Evolutionary conservation across 35 echinoderm and acorn worm species (phyloP), one percentile per base, ranked within the genome.

Genomic region (Antedon bifida): DNA sequence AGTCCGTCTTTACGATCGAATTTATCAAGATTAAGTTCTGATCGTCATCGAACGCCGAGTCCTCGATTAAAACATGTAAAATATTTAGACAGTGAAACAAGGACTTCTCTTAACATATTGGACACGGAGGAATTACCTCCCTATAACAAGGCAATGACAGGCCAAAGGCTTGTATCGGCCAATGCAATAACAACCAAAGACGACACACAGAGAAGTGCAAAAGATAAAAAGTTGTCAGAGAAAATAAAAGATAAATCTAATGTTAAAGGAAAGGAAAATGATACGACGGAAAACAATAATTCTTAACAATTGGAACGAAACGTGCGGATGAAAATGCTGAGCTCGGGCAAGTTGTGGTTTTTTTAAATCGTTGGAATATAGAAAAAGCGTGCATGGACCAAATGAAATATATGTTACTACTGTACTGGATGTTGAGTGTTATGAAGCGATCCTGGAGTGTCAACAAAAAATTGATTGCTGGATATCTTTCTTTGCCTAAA

Each of bases 61-160:
- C 51, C 51, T 16, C 51, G 51, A 23, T 64, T 64, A 64, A 64
- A 64, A 64, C 9, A 26, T 19, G 10, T 26, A 19, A 19, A 16
- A 64, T 64, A 64, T 64, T 2, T 64, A 16, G 51, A 64, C 51
- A 64, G 51, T 23, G 51, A 16, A 2, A 64, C 51, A 64, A 64
- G 51, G 51, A 64, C 51, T 64, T 64, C 51, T 64, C 51, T 64
- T 64, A 64, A 64, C 51, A 64, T 64, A 64, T 64, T 64, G 51
- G 51, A 64, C 51, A 64, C 51, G 51, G 51, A 64, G 51, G 51
- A 64, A 11, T 64, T 64, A 21, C 51, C 51, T 64, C 51, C 51
- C 1, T 64, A 64, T 64, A 64, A 64, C 51, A 64, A 64, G 51
- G 51, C 51, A 64, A 64, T 21, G 3, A 2, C 51, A 64, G 51